Percentiles rank a stretch among this genome's conserved stretches.
phyloP scores from a whole-genome alignment of 2,888 invertebrate genomes.

The Desoria tigrina region DNA sequence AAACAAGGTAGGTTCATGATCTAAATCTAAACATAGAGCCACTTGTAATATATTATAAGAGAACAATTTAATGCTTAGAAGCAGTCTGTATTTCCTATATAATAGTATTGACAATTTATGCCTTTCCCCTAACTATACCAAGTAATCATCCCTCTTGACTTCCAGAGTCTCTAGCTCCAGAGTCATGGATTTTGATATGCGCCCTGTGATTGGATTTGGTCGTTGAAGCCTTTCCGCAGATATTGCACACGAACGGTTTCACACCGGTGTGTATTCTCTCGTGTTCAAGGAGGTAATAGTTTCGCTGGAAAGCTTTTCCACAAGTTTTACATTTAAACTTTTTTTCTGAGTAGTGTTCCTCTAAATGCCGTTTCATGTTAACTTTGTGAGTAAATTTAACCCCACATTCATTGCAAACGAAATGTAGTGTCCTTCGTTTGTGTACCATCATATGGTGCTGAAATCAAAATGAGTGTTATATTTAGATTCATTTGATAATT shows the following conservation, averaged over 20 bases:
- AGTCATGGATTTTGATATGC: slow-evolving; percentile 85
- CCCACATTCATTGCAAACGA: slow-evolving; percentile 86
- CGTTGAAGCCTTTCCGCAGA: slow-evolving; percentile 84
- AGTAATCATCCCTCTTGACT: slow-evolving; percentile 71
- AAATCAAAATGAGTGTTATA: background rate
- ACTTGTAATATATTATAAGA: too few species aligned
- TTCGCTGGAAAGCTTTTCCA: slow-evolving; percentile 80
- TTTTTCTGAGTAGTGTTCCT: slow-evolving; percentile 79
- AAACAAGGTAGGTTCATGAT: too few species aligned
- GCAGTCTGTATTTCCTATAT: too few species aligned
- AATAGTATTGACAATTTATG: too few species aligned
- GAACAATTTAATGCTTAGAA: too few species aligned
- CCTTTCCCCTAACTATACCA: background rate
- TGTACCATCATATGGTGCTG: slow-evolving; percentile 71
- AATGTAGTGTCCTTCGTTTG: slow-evolving; percentile 79
- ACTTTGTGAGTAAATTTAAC: slow-evolving; percentile 79
- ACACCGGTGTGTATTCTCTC: slow-evolving; percentile 69
- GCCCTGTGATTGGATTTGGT: slow-evolving; percentile 90
- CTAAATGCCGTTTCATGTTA: slow-evolving; percentile 81
- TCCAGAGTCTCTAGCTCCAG: slow-evolving; percentile 79
- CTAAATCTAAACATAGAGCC: too few species aligned
- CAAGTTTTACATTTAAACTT: slow-evolving; percentile 75
- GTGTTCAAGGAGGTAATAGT: slow-evolving; percentile 84
- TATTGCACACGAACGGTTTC: slow-evolving; percentile 70
- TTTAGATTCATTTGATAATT: background rate